A percentile compares a stretch with the other conserved stretches of the same genome.
Conservation (phyloP, 1,140 invertebrate species). For the Hylaeus anthracinus region DNA sequence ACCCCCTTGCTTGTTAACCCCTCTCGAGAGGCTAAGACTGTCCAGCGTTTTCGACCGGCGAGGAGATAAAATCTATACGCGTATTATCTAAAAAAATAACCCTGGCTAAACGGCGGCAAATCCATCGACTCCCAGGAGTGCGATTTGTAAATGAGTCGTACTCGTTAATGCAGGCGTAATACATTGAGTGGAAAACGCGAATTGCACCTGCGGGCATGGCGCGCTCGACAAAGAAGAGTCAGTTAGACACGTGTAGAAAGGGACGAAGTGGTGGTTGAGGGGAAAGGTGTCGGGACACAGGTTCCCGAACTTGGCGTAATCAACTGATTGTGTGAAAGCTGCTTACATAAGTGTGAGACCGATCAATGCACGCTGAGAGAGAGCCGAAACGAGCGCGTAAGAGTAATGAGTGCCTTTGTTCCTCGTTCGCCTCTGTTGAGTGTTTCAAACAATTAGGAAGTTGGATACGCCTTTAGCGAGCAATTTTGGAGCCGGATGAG, state of each 20-base stretch:
- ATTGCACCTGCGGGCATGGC: constrained; percentile 45
- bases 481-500: not conserved
- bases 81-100: constrained; percentile 27
- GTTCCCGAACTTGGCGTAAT: constrained; percentile 44
- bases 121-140: not conserved
- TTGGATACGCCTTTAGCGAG: constrained; percentile 1
- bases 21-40: not conserved
- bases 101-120: not conserved
- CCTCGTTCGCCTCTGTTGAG: not conserved
- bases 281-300: constrained; percentile 1
- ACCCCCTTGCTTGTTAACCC: too few relatives aligned
- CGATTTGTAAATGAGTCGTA: constrained; percentile 53
- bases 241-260: constrained; percentile 15
- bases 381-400: constrained; percentile 34
- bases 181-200: constrained; percentile 37
- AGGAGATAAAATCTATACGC: constrained; percentile 13
- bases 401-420: constrained; percentile 37
- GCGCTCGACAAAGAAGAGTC: constrained; percentile 27
- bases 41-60: not conserved
- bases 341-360: constrained; percentile 28
- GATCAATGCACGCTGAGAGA: constrained; percentile 16
- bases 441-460: constrained; percentile 33
- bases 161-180: constrained; percentile 52
- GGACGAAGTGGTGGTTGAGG: not conserved
- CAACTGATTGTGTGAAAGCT: constrained; percentile 43